Conservation (phyloP, 2,797 vertebrate species). For the Rhynchonycteris naso region DNA sequence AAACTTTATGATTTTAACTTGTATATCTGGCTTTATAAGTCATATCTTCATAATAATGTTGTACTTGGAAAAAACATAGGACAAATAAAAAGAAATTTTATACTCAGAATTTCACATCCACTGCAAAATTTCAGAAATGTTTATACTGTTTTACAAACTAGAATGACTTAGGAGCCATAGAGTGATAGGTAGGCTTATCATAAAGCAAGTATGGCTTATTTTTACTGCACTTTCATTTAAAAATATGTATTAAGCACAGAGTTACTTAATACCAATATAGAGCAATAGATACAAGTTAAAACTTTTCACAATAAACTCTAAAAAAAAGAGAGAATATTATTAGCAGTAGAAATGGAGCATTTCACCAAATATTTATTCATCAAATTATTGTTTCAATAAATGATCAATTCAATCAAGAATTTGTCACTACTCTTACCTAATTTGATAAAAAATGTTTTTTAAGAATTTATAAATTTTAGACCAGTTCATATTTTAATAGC, state of each 20-base stretch:
- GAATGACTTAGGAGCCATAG: not conserved
- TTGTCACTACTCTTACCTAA: not conserved
- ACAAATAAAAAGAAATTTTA: not conserved
- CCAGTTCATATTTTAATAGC: not conserved
- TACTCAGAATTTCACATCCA: not conserved
- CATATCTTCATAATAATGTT: slow-evolving; percentile 35
- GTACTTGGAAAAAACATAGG: not conserved
- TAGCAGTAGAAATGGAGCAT: not conserved
- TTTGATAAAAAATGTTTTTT: slow-evolving; percentile 14
- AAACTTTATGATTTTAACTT: slow-evolving; percentile 46
- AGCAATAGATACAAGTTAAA: not conserved
- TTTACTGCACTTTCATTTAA: not conserved
- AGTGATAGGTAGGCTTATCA: not conserved
- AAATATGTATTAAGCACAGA: not conserved
- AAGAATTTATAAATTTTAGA: not conserved
- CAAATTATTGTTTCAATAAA: not conserved
- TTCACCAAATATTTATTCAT: not conserved
- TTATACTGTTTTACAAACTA: not conserved
- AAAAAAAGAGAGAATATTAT: not conserved
- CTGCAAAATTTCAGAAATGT: slow-evolving; percentile 1
- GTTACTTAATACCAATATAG: not conserved
- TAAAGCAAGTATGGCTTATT: not conserved
- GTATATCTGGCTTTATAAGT: slow-evolving; percentile 3
- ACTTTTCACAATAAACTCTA: slow-evolving; percentile 19
- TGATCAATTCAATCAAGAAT: not conserved